Conservation (phyloP, 2,797 vertebrate genomes). For the Champsocephalus esox region DNA sequence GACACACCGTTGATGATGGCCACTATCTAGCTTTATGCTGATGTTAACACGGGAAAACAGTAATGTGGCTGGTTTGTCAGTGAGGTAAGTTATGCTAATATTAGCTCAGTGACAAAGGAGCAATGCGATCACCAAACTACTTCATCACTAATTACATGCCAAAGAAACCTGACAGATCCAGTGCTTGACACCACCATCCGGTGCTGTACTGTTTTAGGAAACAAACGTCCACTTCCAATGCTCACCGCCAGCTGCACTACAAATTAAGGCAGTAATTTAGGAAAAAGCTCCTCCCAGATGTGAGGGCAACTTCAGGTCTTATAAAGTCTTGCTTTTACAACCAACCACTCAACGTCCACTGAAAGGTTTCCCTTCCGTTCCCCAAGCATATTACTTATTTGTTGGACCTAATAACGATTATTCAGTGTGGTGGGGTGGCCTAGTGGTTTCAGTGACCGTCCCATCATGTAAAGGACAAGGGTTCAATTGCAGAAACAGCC, state of each 20-base stretch:
- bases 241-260: slow-evolving; percentile 68
- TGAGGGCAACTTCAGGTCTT: slow-evolving; percentile 73
- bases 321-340: slow-evolving; percentile 80
- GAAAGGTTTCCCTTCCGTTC: slow-evolving; percentile 81
- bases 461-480: slow-evolving; percentile 72
- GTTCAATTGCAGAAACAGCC: slow-evolving; percentile 75
- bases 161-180: slow-evolving; percentile 37
- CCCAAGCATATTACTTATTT: slow-evolving; percentile 78
- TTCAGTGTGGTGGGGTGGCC: slow-evolving; percentile 63
- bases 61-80: slow-evolving; percentile 51
- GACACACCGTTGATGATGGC: background rate
- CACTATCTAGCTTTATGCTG: slow-evolving; percentile 18
- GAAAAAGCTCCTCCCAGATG: slow-evolving; percentile 74
- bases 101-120: slow-evolving; percentile 70
- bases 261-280: slow-evolving; percentile 81
- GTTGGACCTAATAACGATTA: slow-evolving; percentile 76
- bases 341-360: slow-evolving; percentile 71
- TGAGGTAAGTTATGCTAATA: slow-evolving; percentile 77
- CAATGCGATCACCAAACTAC: slow-evolving; percentile 56
- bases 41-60: slow-evolving; percentile 17
- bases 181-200: slow-evolving; percentile 47
- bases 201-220: slow-evolving; percentile 76
- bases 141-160: slow-evolving; percentile 53
- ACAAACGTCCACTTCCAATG: slow-evolving; percentile 68
- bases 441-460: slow-evolving; percentile 63